Evolutionary conservation across 64 coral and sea anemone species (phyloP).

Genomic region (Pocillopora verrucosa): DNA sequence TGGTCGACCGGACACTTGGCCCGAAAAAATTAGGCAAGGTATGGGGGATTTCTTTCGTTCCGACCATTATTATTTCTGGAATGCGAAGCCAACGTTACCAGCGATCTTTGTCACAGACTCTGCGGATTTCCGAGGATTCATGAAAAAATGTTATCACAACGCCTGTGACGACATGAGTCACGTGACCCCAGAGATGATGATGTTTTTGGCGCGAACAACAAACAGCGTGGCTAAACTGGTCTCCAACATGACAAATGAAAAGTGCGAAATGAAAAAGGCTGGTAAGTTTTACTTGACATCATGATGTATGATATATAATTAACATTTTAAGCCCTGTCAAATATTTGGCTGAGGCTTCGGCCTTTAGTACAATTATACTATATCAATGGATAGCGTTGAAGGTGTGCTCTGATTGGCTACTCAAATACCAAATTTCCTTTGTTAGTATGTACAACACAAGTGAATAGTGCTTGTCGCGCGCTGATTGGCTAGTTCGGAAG

Average conservation of each 20-base stretch:
- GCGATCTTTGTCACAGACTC: slow-evolving; percentile 66
- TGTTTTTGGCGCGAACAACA: slow-evolving; percentile 31
- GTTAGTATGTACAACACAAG: too few species aligned
- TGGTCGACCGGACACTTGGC: not conserved
- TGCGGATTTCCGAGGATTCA: slow-evolving; percentile 51
- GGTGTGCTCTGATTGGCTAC: too few species aligned
- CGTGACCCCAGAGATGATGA: slow-evolving; percentile 40
- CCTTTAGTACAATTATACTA: too few species aligned
- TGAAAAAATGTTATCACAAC: slow-evolving; percentile 59
- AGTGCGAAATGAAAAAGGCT: not conserved
- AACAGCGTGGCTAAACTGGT: slow-evolving; percentile 1
- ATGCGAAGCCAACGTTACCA: slow-evolving; percentile 21
- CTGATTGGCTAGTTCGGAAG: too few species aligned
- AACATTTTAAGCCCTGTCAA: too few species aligned
- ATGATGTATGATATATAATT: not conserved
- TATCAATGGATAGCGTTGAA: too few species aligned
- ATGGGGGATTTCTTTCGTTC: slow-evolving; percentile 23
- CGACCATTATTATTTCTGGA: slow-evolving; percentile 63
- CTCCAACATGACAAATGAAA: slow-evolving; percentile 6
- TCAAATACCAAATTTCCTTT: too few species aligned
- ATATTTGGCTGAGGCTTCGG: too few species aligned
- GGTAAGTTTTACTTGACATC: not conserved
- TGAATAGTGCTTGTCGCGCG: too few species aligned
- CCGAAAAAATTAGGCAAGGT: not conserved
- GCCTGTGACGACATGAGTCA: slow-evolving; percentile 47